Evolutionary conservation across 1,140 invertebrate species (phyloP), one percentile per base, ranked within the genome.

Genomic region (Lasioglossum baleicum): DNA sequence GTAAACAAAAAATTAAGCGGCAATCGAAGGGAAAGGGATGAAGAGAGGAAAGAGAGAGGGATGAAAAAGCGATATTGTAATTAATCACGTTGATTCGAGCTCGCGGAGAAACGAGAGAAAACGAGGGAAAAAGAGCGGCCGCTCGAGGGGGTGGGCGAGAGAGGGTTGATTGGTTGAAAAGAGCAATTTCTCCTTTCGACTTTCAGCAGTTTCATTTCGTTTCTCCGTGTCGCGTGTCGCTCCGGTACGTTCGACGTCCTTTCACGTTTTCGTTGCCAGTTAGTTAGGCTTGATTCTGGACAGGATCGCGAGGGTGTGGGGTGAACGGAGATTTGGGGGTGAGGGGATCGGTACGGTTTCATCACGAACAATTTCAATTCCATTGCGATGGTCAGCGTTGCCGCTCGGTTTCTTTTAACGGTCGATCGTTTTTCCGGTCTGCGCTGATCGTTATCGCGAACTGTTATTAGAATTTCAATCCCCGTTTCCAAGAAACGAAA

Each of bases 301-400:
- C 31, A 42, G 44, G 56, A 15, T 10, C 44, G 44, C 10, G 2
- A 15, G 13, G 51, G 51, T 53, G 15, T 6, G 51, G 5, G n/a
- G 26, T 7, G 40, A 53, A 51, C 35, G 22, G 67, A 20, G 58
- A 17, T 0, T 13, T 11, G 44, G 44, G 44, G 44, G 44, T 48
- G 13, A 48, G 13, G 31, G 8, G 63, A 26, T 63, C 15, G 22
- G 10, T 13, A 48, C 44, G 35, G 48, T 61, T 83, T 81, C 68
- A 83, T 73, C 53, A 48, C 13, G 74, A 81, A 81, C 72, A 81
- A 85, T 81, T 84, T 84, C 69, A 84, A 84, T 85, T 53, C 79
- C 65, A 35, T 64, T 53, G 67, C 67, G 53, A 42, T 22, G 75
- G n/a, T 35, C 42, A 51, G n/a, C 13, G 15, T 0, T 8, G 69